phyloP scores from a whole-genome alignment of 1,140 invertebrate species.

The Idris sp. region DNA sequence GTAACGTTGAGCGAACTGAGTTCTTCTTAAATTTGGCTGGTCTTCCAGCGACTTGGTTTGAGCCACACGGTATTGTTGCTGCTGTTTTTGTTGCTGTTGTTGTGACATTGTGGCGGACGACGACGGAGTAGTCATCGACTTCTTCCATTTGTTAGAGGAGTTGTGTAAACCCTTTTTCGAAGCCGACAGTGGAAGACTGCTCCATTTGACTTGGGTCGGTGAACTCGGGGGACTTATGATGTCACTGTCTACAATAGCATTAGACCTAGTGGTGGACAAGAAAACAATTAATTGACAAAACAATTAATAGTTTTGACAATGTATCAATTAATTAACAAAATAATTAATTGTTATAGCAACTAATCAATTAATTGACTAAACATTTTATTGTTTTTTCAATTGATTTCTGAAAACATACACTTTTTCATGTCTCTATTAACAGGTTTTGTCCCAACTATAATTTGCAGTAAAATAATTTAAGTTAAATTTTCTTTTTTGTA shows the following conservation, averaged over 20 bases:
- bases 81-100: conserved; percentile 49
- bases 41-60: conserved; percentile 81
- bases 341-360: too few relatives aligned
- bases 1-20: conserved; percentile 78
- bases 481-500: too few relatives aligned
- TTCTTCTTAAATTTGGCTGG: conserved; percentile 75
- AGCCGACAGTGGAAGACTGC: conserved; percentile 66
- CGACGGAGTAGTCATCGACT: conserved; percentile 51
- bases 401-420: too few relatives aligned
- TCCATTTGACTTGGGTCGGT: conserved; percentile 72
- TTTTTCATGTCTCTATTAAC: too few relatives aligned
- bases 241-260: conserved; percentile 80
- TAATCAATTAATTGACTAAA: too few relatives aligned
- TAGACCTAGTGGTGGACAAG: conserved; percentile 76
- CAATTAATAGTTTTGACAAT: too few relatives aligned
- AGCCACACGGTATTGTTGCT: conserved; percentile 73
- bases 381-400: too few relatives aligned
- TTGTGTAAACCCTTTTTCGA: conserved; percentile 58
- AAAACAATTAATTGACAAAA: too few relatives aligned
- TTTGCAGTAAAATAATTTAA: too few relatives aligned
- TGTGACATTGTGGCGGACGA: conserved; percentile 34
- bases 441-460: too few relatives aligned
- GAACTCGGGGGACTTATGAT: conserved; percentile 78
- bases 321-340: too few relatives aligned
- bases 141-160: conserved; percentile 59